Conservation (phyloP, 2,888 invertebrate species). For the Caenorhabditis japonica region DNA sequence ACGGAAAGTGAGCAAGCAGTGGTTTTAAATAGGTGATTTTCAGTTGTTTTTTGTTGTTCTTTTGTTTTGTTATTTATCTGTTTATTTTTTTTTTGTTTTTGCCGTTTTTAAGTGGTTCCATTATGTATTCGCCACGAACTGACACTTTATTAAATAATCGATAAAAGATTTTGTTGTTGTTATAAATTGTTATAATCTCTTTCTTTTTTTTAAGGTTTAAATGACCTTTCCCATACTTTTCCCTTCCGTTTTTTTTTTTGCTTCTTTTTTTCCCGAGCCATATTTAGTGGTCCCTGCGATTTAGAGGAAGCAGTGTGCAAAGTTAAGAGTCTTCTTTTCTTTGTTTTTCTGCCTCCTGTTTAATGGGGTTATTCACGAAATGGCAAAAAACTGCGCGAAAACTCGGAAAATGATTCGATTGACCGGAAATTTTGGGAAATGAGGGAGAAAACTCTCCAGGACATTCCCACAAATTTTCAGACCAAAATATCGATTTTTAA, state of each 20-base stretch:
- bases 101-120: no score
- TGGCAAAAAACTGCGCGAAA: no score
- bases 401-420: no score
- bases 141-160: no score
- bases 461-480: no score
- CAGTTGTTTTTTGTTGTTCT: slow-evolving; percentile 10
- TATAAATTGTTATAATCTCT: neutral
- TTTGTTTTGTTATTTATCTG: slow-evolving; percentile 9
- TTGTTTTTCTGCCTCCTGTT: neutral
- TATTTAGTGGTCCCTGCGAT: slow-evolving; percentile 22
- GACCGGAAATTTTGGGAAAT: no score
- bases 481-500: no score
- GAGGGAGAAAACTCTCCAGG: no score
- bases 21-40: slow-evolving; percentile 8
- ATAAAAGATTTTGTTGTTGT: slow-evolving; percentile 8
- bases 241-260: neutral
- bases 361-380: no score
- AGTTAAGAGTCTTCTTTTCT: neutral
- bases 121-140: neutral
- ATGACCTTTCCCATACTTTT: slow-evolving; percentile 3
- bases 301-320: slow-evolving; percentile 1
- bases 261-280: slow-evolving; percentile 11
- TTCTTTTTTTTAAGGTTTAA: slow-evolving; percentile 7
- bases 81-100: neutral
- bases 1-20: slow-evolving; percentile 19